Percentiles rank a stretch among this genome's conserved stretches.
phyloP scores from a whole-genome alignment of 2,888 invertebrate genomes.

The Pardosa pseudoannulata region DNA sequence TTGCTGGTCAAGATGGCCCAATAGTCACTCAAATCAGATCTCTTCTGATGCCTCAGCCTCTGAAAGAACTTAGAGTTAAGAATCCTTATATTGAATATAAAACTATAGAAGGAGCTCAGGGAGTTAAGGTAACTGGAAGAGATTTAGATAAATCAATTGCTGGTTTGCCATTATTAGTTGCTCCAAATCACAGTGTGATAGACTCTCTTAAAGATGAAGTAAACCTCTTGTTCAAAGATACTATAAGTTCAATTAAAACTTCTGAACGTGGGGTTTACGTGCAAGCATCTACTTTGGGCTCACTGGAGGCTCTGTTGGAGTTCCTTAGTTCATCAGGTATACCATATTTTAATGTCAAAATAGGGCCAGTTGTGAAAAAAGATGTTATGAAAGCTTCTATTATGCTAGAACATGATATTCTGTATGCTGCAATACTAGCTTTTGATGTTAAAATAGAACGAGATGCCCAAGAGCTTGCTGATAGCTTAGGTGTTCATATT shows the following conservation, averaged over 20 bases:
- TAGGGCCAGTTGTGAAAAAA: slow-evolving; percentile 99
- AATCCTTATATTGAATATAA: slow-evolving; percentile 91
- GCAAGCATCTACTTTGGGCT: slow-evolving; percentile 98
- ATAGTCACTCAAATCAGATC: slow-evolving; percentile 98
- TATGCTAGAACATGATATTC: slow-evolving; percentile 98
- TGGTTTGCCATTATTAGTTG: slow-evolving; percentile 91
- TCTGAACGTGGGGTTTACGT: slow-evolving; percentile 97
- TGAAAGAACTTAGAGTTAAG: slow-evolving; percentile 98
- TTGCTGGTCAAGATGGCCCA: slow-evolving; percentile 98
- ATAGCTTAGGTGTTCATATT: slow-evolving; percentile 93
- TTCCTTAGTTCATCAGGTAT: slow-evolving; percentile 94
- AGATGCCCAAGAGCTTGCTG: slow-evolving; percentile 98
- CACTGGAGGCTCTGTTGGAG: slow-evolving; percentile 95
- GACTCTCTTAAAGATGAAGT: slow-evolving; percentile 92
- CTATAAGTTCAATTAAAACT: slow-evolving; percentile 93
- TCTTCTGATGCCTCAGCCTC: slow-evolving; percentile 97
- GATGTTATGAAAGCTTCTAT: slow-evolving; percentile 99
- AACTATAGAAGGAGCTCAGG: slow-evolving; percentile 96
- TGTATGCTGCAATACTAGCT: slow-evolving; percentile 97
- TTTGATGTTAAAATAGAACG: slow-evolving; percentile 99
- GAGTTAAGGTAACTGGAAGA: slow-evolving; percentile 98
- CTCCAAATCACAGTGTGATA: slow-evolving; percentile 94
- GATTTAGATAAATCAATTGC: slow-evolving; percentile 98
- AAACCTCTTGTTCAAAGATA: slow-evolving; percentile 89
- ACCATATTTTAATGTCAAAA: slow-evolving; percentile 98